Conservation (phyloP, 2,888 invertebrate genomes). For the Eucera pruinosa region DNA sequence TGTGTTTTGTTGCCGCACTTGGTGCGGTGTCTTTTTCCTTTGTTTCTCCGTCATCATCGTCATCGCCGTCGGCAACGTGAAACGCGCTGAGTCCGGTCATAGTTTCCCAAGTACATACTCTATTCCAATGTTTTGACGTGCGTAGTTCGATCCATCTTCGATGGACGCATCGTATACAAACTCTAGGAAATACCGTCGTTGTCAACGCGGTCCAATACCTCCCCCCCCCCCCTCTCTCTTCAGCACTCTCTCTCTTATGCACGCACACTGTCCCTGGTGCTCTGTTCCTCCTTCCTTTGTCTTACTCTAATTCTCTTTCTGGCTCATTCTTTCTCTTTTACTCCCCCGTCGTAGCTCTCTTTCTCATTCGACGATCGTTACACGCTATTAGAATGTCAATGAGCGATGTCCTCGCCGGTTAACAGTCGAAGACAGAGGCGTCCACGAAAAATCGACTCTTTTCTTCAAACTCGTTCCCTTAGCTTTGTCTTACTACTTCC, state of each 20-base stretch:
- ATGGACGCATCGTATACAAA: constrained; percentile 20
- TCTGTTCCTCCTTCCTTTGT: constrained; percentile 13
- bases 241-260: not conserved
- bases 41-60: constrained; percentile 8
- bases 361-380: constrained; percentile 52
- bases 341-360: constrained; percentile 10
- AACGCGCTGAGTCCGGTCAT: constrained; percentile 2
- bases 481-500: not conserved
- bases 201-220: constrained; percentile 12
- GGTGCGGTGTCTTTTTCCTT: constrained; percentile 4
- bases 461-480: constrained; percentile 23
- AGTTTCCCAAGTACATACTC: not conserved
- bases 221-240: constrained; percentile 17
- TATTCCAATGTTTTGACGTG: not conserved
- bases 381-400: constrained; percentile 61
- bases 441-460: constrained; percentile 31
- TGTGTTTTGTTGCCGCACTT: constrained; percentile 1
- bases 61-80: constrained; percentile 4
- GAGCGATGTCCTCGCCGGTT: constrained; percentile 47
- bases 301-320: constrained; percentile 15
- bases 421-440: constrained; percentile 20
- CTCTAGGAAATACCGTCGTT: constrained; percentile 10
- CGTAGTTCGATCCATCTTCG: constrained; percentile 19
- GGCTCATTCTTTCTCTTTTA: not conserved
- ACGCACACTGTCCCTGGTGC: too few relatives aligned